A percentile compares a stretch with the other conserved stretches of the same genome.
Conservation (phyloP, 1,140 invertebrate genomes). For the Lepidotrigona ventralis region DNA sequence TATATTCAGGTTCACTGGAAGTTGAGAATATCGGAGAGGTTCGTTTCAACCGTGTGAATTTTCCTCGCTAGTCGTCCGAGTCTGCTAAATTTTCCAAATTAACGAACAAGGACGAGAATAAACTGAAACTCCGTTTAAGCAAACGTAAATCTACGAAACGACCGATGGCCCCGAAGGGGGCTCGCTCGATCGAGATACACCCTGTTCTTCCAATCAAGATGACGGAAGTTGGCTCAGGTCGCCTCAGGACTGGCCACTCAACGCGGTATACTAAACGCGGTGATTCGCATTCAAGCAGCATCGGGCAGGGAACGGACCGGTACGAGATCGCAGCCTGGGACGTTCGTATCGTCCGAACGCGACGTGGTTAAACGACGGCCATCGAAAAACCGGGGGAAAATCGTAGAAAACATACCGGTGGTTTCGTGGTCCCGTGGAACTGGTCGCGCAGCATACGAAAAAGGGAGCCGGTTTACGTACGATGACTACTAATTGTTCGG, state of each 20-base stretch:
- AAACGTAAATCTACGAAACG: neutral
- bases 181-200: neutral
- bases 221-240: slow-evolving; percentile 19
- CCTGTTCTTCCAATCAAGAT: slow-evolving; percentile 21
- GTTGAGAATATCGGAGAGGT: too few relatives aligned
- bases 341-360: neutral
- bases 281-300: slow-evolving; percentile 59
- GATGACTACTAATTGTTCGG: slow-evolving; percentile 59
- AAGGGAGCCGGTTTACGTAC: slow-evolving; percentile 40
- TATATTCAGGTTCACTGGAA: too few relatives aligned
- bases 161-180: too few relatives aligned
- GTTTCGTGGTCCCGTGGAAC: slow-evolving; percentile 44
- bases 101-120: neutral
- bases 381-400: slow-evolving; percentile 54
- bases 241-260: neutral
- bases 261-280: slow-evolving; percentile 38
- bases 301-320: slow-evolving; percentile 6
- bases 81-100: rapidly evolving
- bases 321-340: slow-evolving; percentile 13
- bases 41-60: too few relatives aligned
- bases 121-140: neutral
- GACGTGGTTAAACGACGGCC: slow-evolving; percentile 9
- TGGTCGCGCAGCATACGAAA: slow-evolving; percentile 63
- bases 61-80: too few relatives aligned
- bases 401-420: slow-evolving; percentile 50